These are phyloP conservation scores for Nesidiocoris tenuis DNA, from an alignment of 2,888 invertebrate species.

Conservation along the genomic window DNA sequence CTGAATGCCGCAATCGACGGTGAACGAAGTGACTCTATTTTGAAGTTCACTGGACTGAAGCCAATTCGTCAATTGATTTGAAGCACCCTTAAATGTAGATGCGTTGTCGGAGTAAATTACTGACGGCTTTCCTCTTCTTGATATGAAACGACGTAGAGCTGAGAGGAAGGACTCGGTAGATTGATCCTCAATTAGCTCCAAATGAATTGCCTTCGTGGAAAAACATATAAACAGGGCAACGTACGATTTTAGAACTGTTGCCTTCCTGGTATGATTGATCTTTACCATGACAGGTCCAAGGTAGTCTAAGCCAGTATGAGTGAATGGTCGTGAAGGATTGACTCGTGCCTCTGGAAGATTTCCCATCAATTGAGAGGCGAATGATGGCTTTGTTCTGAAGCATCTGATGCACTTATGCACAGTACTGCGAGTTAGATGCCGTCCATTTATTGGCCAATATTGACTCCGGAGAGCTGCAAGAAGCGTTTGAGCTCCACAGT, in stretches of 20 bases:
- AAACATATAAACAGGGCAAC: constrained; percentile 51
- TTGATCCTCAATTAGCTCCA: constrained; percentile 50
- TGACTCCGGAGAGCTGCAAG: not conserved
- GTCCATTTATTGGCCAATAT: constrained; percentile 19
- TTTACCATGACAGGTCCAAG: constrained; percentile 50
- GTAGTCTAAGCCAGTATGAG: constrained; percentile 51
- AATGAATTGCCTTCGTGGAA: constrained; percentile 51
- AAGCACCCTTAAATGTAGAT: constrained; percentile 51
- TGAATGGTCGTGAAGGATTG: constrained; percentile 50
- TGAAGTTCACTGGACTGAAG: not conserved
- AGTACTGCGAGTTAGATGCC: constrained; percentile 17
- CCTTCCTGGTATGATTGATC: constrained; percentile 47
- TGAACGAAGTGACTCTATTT: too few species aligned
- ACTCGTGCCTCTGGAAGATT: constrained; percentile 51
- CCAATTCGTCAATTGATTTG: constrained; percentile 45
- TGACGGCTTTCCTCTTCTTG: constrained; percentile 49
- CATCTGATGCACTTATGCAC: constrained; percentile 46
- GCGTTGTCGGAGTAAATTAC: constrained; percentile 51
- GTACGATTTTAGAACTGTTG: constrained; percentile 45
- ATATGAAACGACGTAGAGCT: constrained; percentile 50
- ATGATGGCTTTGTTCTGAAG: constrained; percentile 45
- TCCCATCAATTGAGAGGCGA: constrained; percentile 50
- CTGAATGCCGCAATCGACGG: constrained; percentile 40
- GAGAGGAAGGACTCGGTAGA: constrained; percentile 49
- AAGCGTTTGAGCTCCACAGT: not conserved